Evolutionary conservation across 35 echinoderm and acorn worm genomes (phyloP), one percentile per base, ranked within the genome.

Genomic region (Patiria miniata): DNA sequence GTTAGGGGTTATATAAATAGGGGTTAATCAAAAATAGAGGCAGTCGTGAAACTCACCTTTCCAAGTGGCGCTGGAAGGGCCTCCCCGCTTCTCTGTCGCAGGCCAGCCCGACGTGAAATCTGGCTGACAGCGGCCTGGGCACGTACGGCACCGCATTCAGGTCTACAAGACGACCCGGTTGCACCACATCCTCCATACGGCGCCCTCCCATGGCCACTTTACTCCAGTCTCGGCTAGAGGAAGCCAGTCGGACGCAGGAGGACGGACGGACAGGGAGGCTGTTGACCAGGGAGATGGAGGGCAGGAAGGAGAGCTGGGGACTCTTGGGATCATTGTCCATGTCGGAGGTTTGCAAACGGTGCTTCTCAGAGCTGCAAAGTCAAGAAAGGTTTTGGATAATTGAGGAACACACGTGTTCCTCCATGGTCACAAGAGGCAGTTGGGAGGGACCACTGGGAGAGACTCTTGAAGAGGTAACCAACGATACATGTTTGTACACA

Each of bases 271-370:
- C 95, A 0, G 95, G 95, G 1, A 98, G 77, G n/a, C 92, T 94
- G 81, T 91, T 98, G 65, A 94, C 95, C 26, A 98, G 77, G 7
- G 95, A 94, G 68, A 98, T 98, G 39, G 95, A 98, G 4, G 95
- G 95, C 36, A 98, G 84, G 83, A 98, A 98, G 10, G 82, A 80
- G 47, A 89, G 78, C 29, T 83, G 60, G 12, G 93, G 88, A 19
- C 84, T 82, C 52, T 83, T 90, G 52, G 93, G 65, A 23, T 26
- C 83, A 34, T 83, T 83, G 9, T 93, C 82, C n/a, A 85, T 85
- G 47, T 86, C 81, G 10, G 40, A 40, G 44, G 78, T 30, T 12
- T 90, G 86, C 34, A 56, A 80, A 51, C 89, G 86, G n/a, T 87
- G 61, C 17, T 86, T 88, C 21, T 86, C 65, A 0, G 81, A 82